Percentiles rank a stretch among this genome's conserved stretches.
Conservation (phyloP, 2,888 invertebrate genomes). For the Stomorhina lunata region DNA sequence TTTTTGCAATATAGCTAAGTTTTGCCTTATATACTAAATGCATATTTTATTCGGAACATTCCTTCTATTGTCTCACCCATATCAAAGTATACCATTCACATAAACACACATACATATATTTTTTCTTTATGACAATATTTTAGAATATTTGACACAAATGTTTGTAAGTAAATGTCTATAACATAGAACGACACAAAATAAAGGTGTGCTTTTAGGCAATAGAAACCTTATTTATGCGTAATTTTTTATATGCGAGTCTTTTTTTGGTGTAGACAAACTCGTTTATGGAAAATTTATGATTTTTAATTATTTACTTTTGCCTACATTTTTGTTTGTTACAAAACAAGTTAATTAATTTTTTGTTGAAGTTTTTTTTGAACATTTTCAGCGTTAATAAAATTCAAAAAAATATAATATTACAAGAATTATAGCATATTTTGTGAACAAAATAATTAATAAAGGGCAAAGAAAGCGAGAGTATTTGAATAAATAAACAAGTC, state of each 20-base stretch:
- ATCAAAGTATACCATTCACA: not conserved
- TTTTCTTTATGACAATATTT: too few species aligned
- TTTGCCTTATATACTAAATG: too few species aligned
- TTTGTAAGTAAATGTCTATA: not conserved
- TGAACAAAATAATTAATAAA: not conserved
- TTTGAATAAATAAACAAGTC: not conserved
- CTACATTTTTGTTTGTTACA: not conserved
- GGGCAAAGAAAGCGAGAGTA: not conserved
- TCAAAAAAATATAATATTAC: not conserved
- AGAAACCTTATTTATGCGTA: not conserved
- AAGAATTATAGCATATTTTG: not conserved
- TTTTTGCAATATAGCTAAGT: too few species aligned
- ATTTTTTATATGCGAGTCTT: not conserved
- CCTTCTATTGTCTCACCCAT: not conserved
- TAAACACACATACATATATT: not conserved
- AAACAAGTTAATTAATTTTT: conserved; percentile 18
- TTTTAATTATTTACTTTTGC: conserved; percentile 2
- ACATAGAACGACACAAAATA: not conserved
- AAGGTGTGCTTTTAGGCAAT: not conserved
- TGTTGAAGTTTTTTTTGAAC: too few species aligned
- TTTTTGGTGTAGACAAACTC: not conserved
- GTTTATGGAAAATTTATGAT: conserved; percentile 3
- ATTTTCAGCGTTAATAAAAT: not conserved
- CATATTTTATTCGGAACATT: too few species aligned
- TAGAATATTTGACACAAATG: too few species aligned